Base-by-base conservation (phyloP, 2,797 vertebrate genomes). In the Spea hammondii region DNA sequence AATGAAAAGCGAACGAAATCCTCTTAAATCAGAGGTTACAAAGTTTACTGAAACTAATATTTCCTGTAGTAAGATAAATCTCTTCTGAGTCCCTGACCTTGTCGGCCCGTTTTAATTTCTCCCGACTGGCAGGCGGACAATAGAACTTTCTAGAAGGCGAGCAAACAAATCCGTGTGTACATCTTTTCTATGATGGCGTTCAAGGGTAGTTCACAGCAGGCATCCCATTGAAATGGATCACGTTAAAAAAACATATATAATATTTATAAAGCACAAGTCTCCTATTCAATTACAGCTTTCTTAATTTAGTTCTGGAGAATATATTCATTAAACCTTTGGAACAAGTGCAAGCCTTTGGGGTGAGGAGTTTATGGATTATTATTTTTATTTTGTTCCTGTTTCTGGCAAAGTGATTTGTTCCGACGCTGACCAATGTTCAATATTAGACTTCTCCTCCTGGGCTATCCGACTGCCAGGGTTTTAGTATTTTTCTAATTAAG, bases 11-110 rank as follows among this genome's bases (percentile, higher is more conserved):
- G 13, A 59, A 46, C 11, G 11, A 72, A 72, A 77, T 72, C 74
- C 60, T 77, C 79, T 66, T 60, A 71, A 47, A 50, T 46, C 47
- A 81, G 60, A 65, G 62, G 74, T 67, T 57, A 70, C 8, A 75
- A 59, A 67, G 74, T 80, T 71, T 70, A 57, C 50, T 47, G 14
- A 70, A 76, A 71, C 62, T 51, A 71, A 80, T 80, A 76, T 76
- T 76, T 80, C 68, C 62, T 72, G 9, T 48, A 55, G 70, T 14
- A 66, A 76, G 67, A 77, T 72, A 68, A 51, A 78, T 47, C 73
- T 76, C 72, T n/a, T 71, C 47, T 57, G 55, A 66, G 14, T 32
- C 54, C 6, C 53, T 67, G 53, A 67, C 70, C 77, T 65, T 45
- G 7, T 46, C 47, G 17, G 60, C 14, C 57, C n/a, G 11, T 46